A percentile compares a stretch with the other conserved stretches of the same genome.
Evolutionary conservation across 2,888 invertebrate species (phyloP).

Genomic region (Rapana venosa): DNA sequence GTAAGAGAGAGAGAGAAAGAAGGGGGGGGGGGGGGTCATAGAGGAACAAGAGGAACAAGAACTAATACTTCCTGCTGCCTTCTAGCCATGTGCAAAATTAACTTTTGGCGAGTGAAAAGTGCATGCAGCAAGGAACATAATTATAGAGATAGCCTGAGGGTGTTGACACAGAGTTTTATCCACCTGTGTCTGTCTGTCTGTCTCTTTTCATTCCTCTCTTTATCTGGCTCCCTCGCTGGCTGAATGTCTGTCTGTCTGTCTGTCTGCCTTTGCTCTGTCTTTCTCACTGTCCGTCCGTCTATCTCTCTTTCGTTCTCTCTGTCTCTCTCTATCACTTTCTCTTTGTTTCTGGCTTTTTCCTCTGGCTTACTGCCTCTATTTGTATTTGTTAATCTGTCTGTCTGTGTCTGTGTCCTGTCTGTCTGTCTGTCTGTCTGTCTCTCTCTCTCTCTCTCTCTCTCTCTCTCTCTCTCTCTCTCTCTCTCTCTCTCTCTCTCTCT

Average conservation of each 20-base stretch:
- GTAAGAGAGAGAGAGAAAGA: not conserved
- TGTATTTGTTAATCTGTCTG: not conserved
- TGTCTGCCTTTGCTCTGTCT: not conserved
- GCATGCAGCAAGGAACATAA: constrained; percentile 4
- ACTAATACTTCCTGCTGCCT: not conserved
- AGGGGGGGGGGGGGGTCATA: not conserved
- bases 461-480: not conserved
- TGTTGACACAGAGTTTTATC: not conserved
- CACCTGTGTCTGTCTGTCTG: not conserved
- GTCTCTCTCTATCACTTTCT: not conserved
- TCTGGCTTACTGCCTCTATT: not conserved
- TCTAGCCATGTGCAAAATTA: constrained; percentile 13
- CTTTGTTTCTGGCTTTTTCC: not conserved
- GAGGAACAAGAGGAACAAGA: not conserved
- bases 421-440: not conserved
- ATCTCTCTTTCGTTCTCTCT: not conserved
- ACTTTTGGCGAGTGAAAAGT: not conserved
- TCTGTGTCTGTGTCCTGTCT: not conserved
- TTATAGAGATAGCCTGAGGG: not conserved
- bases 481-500: not conserved
- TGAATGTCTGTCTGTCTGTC: not conserved
- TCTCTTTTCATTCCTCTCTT: not conserved
- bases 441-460: constrained; percentile 10
- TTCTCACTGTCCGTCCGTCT: not conserved
- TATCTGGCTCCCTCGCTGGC: not conserved